Base-by-base conservation (phyloP, 2,888 invertebrate genomes). In the Caenorhabditis sp. region DNA sequence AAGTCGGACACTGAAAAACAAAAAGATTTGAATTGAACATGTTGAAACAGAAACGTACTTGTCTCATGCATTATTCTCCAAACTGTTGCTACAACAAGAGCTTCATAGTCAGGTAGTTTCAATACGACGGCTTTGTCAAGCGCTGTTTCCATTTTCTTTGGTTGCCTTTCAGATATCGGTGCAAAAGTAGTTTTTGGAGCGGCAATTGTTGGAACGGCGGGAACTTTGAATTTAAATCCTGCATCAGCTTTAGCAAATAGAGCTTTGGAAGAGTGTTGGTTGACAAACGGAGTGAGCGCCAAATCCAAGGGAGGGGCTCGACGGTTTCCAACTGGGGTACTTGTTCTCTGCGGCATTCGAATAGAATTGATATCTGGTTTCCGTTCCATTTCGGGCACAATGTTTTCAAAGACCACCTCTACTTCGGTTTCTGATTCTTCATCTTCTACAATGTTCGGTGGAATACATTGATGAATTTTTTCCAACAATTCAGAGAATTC, bases 41-140 rank as follows among this genome's bases (percentile, higher is more conserved):
- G n/a, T n/a, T 44, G 47, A 22, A n/a, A 61, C n/a, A 24, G n/a
- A n/a, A 44, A 24, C 64, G 50, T 18, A 64, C 64, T 44, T 32
- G 32, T 24, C 35, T 9, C 13, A 22, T 51, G 32, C 18, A 64
- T 32, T 11, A 22, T 35, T 35, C n/a, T 50, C 35, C 32, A 51
- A 11, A 51, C 22, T 3, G 20, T n/a, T 32, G 50, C 44, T 13
- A 22, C 22, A 9, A 51, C 28, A 11, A 18, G 20, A 1, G 15
- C 8, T 8, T 47, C 47, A 11, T 11, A 62, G 1, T 44, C 32
- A 8, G 62, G 62, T 9, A 62, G 18, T 9, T 24, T 62, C 1
- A 44, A 20, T 22, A 37, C 37, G 6, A 13, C 13, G 2, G 40
- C 40, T 2, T 40, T 40, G 40, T 40, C 40, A 8, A 40, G 13